A percentile compares a stretch with the other conserved stretches of the same genome.
Evolutionary conservation across 2,113 vertebrate species (phyloP).

Genomic region (Siniperca chuatsi): DNA sequence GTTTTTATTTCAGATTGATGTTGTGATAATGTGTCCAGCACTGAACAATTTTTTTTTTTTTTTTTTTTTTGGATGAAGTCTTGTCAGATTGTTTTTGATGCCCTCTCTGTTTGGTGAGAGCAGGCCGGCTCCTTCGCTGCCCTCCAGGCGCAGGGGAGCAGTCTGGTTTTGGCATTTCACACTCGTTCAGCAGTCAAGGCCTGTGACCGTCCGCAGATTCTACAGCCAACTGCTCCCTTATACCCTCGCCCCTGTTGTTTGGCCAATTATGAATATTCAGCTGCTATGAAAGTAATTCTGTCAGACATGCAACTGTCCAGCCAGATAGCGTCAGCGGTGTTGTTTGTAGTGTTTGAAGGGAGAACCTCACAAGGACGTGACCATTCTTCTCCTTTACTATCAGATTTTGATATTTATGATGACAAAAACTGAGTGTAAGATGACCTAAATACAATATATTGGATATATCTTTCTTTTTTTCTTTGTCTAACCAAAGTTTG

Average conservation of each 20-base stretch:
- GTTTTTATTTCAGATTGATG: constrained; percentile 25
- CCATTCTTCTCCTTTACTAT: constrained; percentile 52
- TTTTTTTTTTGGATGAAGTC: constrained; percentile 43
- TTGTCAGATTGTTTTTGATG: constrained; percentile 78
- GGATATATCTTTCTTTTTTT: neutral
- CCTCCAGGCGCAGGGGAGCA: constrained; percentile 74
- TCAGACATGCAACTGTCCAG: constrained; percentile 91
- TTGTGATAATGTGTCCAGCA: constrained; percentile 25
- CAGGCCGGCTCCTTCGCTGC: constrained; percentile 73
- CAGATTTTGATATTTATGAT: constrained; percentile 44
- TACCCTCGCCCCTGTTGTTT: constrained; percentile 87
- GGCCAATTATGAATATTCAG: constrained; percentile 93
- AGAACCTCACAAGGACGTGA: constrained; percentile 55
- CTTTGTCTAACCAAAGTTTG: neutral
- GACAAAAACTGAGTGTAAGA: constrained; percentile 25
- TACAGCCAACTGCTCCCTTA: constrained; percentile 78
- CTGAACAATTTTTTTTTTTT: neutral
- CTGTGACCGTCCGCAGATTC: constrained; percentile 82
- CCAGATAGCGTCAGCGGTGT: constrained; percentile 89
- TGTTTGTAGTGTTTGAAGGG: constrained; percentile 66
- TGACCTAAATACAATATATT: constrained; percentile 42
- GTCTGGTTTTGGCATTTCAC: constrained; percentile 88
- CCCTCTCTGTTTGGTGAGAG: constrained; percentile 58
- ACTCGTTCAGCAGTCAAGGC: constrained; percentile 85
- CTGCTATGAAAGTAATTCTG: constrained; percentile 92